Percentiles rank a stretch among this genome's conserved stretches.
Conservation (phyloP, 2,797 vertebrate species). For the Pseudochaenichthys georgianus region DNA sequence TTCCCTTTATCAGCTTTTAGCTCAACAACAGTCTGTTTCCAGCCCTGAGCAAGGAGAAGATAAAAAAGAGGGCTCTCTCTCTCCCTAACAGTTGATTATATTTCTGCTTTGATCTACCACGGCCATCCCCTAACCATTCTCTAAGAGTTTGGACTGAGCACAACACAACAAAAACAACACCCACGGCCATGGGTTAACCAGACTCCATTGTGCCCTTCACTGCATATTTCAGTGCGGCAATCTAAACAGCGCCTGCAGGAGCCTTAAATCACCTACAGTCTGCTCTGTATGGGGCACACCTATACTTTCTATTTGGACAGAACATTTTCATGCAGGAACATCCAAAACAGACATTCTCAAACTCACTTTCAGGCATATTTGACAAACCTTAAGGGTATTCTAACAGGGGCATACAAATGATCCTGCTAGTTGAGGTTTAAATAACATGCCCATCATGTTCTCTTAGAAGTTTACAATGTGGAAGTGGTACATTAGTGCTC, state of each 20-base stretch:
- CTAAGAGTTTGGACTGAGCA: slow-evolving; percentile 56
- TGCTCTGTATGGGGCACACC: slow-evolving; percentile 30
- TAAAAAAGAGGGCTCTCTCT: slow-evolving; percentile 50
- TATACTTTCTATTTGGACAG: slow-evolving; percentile 42
- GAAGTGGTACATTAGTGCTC: neutral
- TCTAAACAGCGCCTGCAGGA: slow-evolving; percentile 50
- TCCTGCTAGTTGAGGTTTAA: neutral
- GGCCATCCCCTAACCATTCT: slow-evolving; percentile 62
- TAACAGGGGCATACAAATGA: slow-evolving; percentile 9
- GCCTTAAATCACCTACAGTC: slow-evolving; percentile 40
- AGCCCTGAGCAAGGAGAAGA: slow-evolving; percentile 67
- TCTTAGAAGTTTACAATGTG: neutral
- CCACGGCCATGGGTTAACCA: slow-evolving; percentile 45
- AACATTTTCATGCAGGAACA: slow-evolving; percentile 31
- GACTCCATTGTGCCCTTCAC: slow-evolving; percentile 53
- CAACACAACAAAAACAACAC: slow-evolving; percentile 73
- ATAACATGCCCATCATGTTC: neutral
- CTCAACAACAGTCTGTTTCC: slow-evolving; percentile 52
- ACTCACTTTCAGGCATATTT: neutral
- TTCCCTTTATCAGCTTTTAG: slow-evolving; percentile 51
- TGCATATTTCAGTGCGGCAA: slow-evolving; percentile 62
- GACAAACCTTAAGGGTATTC: neutral
- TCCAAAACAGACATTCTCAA: slow-evolving; percentile 14
- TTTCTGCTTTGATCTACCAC: slow-evolving; percentile 72
- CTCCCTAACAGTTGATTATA: slow-evolving; percentile 67